phyloP scores from a whole-genome alignment of 2,113 vertebrate genomes.

The Cynopterus brachyotis region DNA sequence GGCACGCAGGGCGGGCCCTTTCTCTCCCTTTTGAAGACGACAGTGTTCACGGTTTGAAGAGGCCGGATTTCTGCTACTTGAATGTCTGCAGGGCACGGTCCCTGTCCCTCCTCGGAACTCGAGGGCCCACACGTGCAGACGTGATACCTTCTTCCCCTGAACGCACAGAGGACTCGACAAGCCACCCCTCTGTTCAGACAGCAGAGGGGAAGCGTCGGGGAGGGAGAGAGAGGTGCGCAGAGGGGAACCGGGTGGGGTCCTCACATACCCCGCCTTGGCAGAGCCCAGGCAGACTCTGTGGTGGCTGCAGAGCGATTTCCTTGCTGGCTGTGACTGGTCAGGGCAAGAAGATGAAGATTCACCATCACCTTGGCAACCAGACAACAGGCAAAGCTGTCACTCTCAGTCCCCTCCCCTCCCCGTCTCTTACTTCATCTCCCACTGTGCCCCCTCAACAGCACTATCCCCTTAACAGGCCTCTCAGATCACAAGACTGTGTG shows the following conservation, averaged over 20 bases:
- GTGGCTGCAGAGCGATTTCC: background rate
- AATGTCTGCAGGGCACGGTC: accelerated
- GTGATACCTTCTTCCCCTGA: background rate
- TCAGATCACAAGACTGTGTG: background rate
- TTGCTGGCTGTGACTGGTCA: background rate
- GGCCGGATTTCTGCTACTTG: background rate
- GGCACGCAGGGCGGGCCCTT: background rate
- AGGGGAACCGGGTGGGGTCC: background rate
- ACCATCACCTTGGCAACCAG: constrained; percentile 53
- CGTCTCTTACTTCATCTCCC: background rate
- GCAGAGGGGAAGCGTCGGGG: background rate
- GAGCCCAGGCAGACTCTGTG: too few species aligned
- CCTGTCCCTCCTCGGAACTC: background rate
- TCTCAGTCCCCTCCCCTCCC: too few species aligned
- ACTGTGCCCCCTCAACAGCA: background rate
- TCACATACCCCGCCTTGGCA: background rate
- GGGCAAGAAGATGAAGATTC: background rate
- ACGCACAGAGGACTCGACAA: background rate
- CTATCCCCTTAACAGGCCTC: background rate
- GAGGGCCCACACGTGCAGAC: background rate
- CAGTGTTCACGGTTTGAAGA: background rate
- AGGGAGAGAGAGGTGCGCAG: background rate
- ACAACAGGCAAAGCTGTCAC: background rate
- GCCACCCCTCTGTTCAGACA: background rate
- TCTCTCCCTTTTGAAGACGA: background rate